A percentile compares a stretch with the other conserved stretches of the same genome.
These are phyloP conservation scores for Syngnathus floridae DNA, from an alignment of 2,113 vertebrate species.

Conservation along the genomic window DNA sequence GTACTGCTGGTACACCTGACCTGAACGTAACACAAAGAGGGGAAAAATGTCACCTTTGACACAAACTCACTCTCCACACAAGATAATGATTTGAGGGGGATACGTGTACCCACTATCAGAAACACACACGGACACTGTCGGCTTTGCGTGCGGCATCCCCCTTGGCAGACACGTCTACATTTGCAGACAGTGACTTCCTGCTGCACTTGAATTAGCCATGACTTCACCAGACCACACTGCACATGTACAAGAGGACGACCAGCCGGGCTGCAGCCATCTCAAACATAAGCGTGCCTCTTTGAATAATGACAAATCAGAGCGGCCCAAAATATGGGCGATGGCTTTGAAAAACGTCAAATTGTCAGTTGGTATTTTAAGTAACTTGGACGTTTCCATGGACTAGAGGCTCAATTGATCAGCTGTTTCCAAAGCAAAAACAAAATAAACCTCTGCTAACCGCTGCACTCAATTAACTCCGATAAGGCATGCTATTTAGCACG, in stretches of 20 bases:
- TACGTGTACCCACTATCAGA: not conserved
- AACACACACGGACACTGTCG: not conserved
- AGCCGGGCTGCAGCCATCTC: not conserved
- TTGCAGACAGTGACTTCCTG: constrained; percentile 23
- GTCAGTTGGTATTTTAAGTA: constrained; percentile 19
- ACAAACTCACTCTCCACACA: not conserved
- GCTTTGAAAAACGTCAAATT: constrained; percentile 1
- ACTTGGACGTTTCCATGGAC: constrained; percentile 23
- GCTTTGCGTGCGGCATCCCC: not conserved
- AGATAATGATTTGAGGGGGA: not conserved
- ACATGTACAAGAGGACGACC: constrained; percentile 2
- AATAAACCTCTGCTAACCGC: not conserved
- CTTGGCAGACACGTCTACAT: constrained; percentile 7
- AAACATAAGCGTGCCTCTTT: not conserved
- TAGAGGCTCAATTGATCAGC: constrained; percentile 11
- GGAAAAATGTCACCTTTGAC: not conserved
- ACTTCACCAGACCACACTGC: constrained; percentile 30
- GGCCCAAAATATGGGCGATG: constrained; percentile 8
- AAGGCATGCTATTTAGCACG: not conserved
- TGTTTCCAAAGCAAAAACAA: too few species aligned
- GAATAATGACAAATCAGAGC: not conserved
- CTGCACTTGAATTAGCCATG: constrained; percentile 16
- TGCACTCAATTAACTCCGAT: not conserved
- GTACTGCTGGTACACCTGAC: constrained; percentile 95
- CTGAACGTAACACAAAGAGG: constrained; percentile 53